Evolutionary conservation across 2,888 invertebrate species (phyloP), one percentile per base, ranked within the genome.

Genomic region (Choristoneura rosaceana): DNA sequence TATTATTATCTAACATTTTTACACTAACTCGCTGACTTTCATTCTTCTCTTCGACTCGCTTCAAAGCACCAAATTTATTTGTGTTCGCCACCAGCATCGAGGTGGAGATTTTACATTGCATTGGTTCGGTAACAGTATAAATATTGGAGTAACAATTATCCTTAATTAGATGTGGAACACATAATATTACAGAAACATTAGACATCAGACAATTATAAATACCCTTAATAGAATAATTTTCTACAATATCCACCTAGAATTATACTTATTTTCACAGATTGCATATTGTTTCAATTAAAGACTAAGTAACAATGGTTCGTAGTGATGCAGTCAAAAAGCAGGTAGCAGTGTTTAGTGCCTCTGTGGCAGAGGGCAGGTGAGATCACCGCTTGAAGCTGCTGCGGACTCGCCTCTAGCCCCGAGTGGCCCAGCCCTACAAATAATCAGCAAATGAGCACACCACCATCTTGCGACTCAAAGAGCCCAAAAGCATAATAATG

Each of bases 231-330:
- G 94, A 93, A 92, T 93, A 93, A 92, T 94, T 94, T 92, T 93
- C 93, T 93, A 93, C 94, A 93, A 92, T 93, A 94, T 93, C 91
- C 92, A 91, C 90, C 94, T 94, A 94, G 85, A 86, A 91, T 92
- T 94, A 94, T 89, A 92, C 89, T 94, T 93, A 92, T 90, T 91
- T 95, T 96, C 96, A 96, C 96, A 96, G 96, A 95, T 95, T 95
- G 95, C 95, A 95, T 95, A 95, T 95, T 95, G 94, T 94, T 94
- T 94, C 91, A 89, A 93, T 94, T 94, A 94, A 87, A 92, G 91
- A 93, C 94, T 94, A 94, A 94, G 95, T 94, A 94, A 95, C 95
- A 95, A 94, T 94, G 93, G 94, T 94, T 93, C 91, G 91, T 93
- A 91, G 94, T 93, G 93, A 93, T 93, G 93, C 93, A 93, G 93